These are phyloP conservation scores for Amphiprion ocellaris DNA, from an alignment of 2,113 vertebrate genomes.

Conservation along the genomic window DNA sequence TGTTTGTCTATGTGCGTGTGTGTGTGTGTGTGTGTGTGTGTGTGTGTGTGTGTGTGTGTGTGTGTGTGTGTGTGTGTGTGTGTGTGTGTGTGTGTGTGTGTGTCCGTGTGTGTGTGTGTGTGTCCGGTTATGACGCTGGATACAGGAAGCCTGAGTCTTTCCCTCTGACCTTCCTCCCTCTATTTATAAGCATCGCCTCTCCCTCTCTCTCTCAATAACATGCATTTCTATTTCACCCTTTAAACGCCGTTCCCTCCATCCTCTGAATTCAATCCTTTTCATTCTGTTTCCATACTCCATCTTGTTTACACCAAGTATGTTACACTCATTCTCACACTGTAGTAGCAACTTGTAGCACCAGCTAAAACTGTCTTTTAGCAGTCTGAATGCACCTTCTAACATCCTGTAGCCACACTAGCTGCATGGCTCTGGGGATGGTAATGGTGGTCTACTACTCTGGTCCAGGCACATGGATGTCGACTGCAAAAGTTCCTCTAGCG, in stretches of 20 bases:
- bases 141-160: slow-evolving; percentile 78
- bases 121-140: slow-evolving; percentile 61
- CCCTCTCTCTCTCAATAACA: slow-evolving; percentile 11
- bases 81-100: slow-evolving; percentile 17
- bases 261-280: background rate
- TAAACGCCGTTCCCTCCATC: background rate
- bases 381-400: too few relatives aligned
- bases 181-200: slow-evolving; percentile 66
- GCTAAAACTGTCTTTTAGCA: too few relatives aligned
- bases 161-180: slow-evolving; percentile 78
- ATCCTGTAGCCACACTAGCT: too few relatives aligned
- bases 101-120: slow-evolving; percentile 36
- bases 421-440: too few relatives aligned
- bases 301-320: too few relatives aligned
- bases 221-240: slow-evolving; percentile 13
- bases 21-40: slow-evolving; percentile 37
- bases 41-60: slow-evolving; percentile 44
- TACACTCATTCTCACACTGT: too few relatives aligned
- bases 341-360: too few relatives aligned
- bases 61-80: background rate
- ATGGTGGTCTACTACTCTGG: too few relatives aligned
- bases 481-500: too few relatives aligned
- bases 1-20: slow-evolving; percentile 5
- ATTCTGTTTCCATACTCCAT: background rate
- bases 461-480: too few relatives aligned